These are phyloP conservation scores for Drosophila rhopaloa DNA, from an alignment of 1,140 invertebrate species.

Conservation along the genomic window DNA sequence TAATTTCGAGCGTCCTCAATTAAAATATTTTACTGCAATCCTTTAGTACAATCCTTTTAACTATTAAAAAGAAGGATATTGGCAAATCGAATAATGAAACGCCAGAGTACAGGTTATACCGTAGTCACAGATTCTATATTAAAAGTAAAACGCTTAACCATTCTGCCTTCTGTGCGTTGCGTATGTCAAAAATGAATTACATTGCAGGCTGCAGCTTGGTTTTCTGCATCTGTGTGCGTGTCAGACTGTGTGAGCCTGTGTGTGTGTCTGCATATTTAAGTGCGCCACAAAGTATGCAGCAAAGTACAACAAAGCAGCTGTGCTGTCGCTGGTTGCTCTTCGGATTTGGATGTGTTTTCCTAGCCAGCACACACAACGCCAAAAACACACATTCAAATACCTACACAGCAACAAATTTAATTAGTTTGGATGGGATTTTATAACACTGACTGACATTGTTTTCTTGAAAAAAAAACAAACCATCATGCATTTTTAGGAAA, in stretches of 20 bases:
- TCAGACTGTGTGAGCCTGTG: constrained; percentile 24
- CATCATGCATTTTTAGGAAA: too few species aligned
- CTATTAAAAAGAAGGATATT: neutral
- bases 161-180: constrained; percentile 18
- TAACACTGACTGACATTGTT: too few species aligned
- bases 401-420: constrained; percentile 1
- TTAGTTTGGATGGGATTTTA: neutral
- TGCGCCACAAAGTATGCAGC: constrained; percentile 74
- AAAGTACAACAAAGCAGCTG: constrained; percentile 76
- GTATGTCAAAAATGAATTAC: constrained; percentile 74
- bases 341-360: constrained; percentile 55
- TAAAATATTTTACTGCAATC: too few species aligned
- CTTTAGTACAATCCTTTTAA: too few species aligned
- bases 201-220: constrained; percentile 59
- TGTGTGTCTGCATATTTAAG: constrained; percentile 71
- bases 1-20: too few species aligned
- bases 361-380: constrained; percentile 11
- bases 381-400: neutral
- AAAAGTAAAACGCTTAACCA: constrained; percentile 17
- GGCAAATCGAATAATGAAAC: neutral
- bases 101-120: neutral
- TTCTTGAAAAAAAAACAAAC: too few species aligned
- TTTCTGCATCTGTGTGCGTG: constrained; percentile 28
- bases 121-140: neutral
- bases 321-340: constrained; percentile 47